Conservation (phyloP, 2,888 invertebrate genomes). For the Frankliniella intonsa region DNA sequence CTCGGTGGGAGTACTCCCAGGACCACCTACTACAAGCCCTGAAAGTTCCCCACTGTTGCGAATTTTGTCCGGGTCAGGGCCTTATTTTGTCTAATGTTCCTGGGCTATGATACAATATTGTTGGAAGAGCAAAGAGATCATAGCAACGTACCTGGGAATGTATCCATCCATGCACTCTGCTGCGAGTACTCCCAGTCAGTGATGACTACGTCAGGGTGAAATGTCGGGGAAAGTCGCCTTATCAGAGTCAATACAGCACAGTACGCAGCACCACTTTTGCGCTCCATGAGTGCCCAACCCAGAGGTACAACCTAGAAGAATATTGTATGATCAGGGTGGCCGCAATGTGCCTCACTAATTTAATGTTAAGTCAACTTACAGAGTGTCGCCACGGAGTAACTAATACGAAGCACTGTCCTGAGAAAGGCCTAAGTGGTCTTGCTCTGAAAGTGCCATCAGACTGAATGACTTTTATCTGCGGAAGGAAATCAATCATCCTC, state of each 20-base stretch:
- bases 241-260: neutral
- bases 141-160: neutral
- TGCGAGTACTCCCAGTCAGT: neutral
- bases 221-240: neutral
- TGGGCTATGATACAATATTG: too few relatives aligned
- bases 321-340: too few relatives aligned
- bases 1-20: too few relatives aligned
- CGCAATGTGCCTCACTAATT: too few relatives aligned
- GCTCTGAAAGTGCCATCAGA: neutral
- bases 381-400: neutral
- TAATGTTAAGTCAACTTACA: neutral
- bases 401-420: neutral
- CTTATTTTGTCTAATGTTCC: too few relatives aligned
- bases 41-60: too few relatives aligned
- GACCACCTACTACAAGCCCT: too few relatives aligned
- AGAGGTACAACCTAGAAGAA: neutral
- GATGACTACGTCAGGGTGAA: neutral
- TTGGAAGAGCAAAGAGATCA: too few relatives aligned
- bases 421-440: neutral
- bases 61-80: too few relatives aligned
- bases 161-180: neutral
- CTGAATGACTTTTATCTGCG: neutral
- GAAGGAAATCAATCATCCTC: neutral
- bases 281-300: neutral
- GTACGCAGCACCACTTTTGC: neutral